Percentiles rank a stretch among this genome's conserved stretches.
These are phyloP conservation scores for Drosophila cracens DNA, from an alignment of 2,888 invertebrate genomes.

Conservation along the genomic window DNA sequence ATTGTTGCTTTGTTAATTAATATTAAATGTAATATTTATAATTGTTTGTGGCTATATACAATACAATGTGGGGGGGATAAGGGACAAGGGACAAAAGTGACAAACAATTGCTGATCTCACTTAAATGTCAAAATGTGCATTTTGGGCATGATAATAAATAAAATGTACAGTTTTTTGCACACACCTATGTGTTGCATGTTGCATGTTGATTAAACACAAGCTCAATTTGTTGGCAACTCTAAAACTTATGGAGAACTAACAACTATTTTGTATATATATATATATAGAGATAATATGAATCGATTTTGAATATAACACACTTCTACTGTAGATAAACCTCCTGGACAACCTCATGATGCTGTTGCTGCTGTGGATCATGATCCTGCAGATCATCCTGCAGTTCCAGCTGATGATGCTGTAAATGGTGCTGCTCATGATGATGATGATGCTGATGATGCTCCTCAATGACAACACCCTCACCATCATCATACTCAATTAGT, in stretches of 20 bases:
- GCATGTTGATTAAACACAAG: background rate
- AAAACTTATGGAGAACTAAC: slow-evolving; percentile 29
- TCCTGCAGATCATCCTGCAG: slow-evolving; percentile 77
- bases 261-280: slow-evolving; percentile 14
- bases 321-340: slow-evolving; percentile 80
- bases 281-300: slow-evolving; percentile 16
- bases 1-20: slow-evolving; percentile 3
- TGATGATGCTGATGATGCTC: slow-evolving; percentile 60
- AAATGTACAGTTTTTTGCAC: slow-evolving; percentile 7
- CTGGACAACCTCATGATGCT: slow-evolving; percentile 81
- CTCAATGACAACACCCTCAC: slow-evolving; percentile 71
- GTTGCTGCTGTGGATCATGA: slow-evolving; percentile 72
- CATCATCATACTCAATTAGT: slow-evolving; percentile 77
- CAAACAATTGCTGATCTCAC: background rate
- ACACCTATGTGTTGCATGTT: background rate
- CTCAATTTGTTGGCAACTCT: slow-evolving; percentile 21
- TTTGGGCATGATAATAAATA: slow-evolving; percentile 11
- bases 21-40: slow-evolving; percentile 4
- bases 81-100: background rate
- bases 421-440: slow-evolving; percentile 42
- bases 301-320: slow-evolving; percentile 20
- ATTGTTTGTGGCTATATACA: slow-evolving; percentile 35
- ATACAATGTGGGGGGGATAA: background rate
- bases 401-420: slow-evolving; percentile 64
- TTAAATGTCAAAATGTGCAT: slow-evolving; percentile 2